A percentile compares a stretch with the other conserved stretches of the same genome.
Evolutionary conservation across 2,888 invertebrate genomes (phyloP).

Genomic region (Cistogaster globosa): DNA sequence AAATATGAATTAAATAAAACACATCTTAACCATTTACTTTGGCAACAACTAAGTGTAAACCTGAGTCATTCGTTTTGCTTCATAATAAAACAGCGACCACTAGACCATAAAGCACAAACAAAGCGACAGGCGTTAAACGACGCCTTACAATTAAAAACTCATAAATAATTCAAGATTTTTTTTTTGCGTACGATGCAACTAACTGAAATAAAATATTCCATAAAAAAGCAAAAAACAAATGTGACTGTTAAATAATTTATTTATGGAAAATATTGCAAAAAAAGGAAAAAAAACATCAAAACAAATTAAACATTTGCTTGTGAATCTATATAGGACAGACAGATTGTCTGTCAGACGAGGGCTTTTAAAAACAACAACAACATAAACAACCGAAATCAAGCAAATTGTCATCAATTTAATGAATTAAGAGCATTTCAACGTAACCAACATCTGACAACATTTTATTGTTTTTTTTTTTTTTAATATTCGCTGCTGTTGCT

Average conservation of each 20-base stretch:
- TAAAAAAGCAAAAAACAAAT: slow-evolving; percentile 40
- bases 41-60: slow-evolving; percentile 10
- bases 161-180: slow-evolving; percentile 67
- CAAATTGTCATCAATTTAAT: slow-evolving; percentile 68
- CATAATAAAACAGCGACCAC: slow-evolving; percentile 16
- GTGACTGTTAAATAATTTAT: slow-evolving; percentile 53
- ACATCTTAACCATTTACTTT: neutral
- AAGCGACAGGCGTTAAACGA: slow-evolving; percentile 63
- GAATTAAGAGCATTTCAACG: slow-evolving; percentile 70
- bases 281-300: slow-evolving; percentile 39
- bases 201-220: slow-evolving; percentile 3
- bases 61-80: slow-evolving; percentile 24
- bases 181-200: slow-evolving; percentile 17
- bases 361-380: slow-evolving; percentile 11
- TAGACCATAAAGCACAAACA: neutral
- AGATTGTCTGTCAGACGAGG: slow-evolving; percentile 48
- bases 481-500: neutral
- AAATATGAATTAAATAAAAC: slow-evolving; percentile 33
- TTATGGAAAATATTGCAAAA: slow-evolving; percentile 48
- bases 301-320: slow-evolving; percentile 67
- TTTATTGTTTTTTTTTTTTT: slow-evolving; percentile 47
- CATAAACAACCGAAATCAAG: slow-evolving; percentile 15
- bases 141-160: slow-evolving; percentile 72
- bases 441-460: slow-evolving; percentile 74
- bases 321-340: slow-evolving; percentile 20